Evolutionary conservation across 2,113 vertebrate genomes (phyloP), one percentile per base, ranked within the genome.

Genomic region (Aegithalos caudatus): DNA sequence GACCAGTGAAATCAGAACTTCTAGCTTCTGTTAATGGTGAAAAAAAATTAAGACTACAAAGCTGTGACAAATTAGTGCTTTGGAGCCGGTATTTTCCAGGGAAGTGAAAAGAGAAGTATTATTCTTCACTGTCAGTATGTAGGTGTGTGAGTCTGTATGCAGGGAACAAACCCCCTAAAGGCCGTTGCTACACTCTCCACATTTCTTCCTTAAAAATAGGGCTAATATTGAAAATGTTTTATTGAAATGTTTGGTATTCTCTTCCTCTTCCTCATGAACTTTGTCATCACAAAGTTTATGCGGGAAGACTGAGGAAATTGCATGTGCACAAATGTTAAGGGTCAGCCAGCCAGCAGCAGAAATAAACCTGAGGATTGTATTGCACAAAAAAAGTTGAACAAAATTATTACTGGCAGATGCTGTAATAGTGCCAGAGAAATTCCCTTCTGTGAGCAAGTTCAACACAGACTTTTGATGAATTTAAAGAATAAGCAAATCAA

Each of bases 281-380:
- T 48, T 53, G 50, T 20, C 37, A 29, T 0, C 3, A 74, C 0
- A 27, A 27, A 38, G 22, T 9, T 70, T 70, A 0, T 0, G 2
- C 11, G 10, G 48, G 50, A 83, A 61, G n/a, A 70, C n/a, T 27
- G 48, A 64, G 50, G 27, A 62, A 91, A 76, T 61, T 33, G 10
- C 17, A 13, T 18, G 25, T 24, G 28, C 31, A 71, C 14, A 65
- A 80, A 72, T 15, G 6, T 5, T 27, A 35, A 44, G 38, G 58
- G 54, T 12, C 23, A 76, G 2, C 24, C 38, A 76, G 67, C 6
- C 50, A 81, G 53, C 44, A 79, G 64, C 56, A 85, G 57, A 71
- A 88, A 57, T 48, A 45, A 86, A 88, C 21, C 38, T 2, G 7
- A 58, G 16, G 58, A 35, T 5, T 77, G 31, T 21, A 62, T 20